Conservation (phyloP, 2,888 invertebrate genomes). For the Pachycephus smyrnensis region DNA sequence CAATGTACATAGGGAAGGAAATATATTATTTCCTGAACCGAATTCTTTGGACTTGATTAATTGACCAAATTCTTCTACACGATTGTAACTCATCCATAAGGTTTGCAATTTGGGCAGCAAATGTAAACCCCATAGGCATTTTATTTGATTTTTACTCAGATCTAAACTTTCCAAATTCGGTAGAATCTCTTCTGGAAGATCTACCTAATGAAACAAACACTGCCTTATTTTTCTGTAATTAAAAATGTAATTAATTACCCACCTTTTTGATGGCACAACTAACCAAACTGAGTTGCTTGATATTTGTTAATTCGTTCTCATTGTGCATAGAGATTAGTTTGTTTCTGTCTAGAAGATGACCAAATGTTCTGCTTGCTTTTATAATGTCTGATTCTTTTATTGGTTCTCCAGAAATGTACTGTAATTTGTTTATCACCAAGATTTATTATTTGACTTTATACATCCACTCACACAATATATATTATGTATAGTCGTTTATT, state of each 20-base stretch:
- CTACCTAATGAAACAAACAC: conserved; percentile 26
- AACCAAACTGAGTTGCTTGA: conserved; percentile 37
- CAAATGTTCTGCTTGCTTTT: conserved; percentile 30
- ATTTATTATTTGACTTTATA: not conserved
- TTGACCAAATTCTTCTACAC: conserved; percentile 27
- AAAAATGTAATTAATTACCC: conserved; percentile 7
- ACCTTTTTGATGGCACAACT: conserved; percentile 40
- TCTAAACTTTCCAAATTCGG: conserved; percentile 43
- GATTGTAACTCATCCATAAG: conserved; percentile 42
- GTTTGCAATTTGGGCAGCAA: conserved; percentile 35
- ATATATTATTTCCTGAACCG: conserved; percentile 9
- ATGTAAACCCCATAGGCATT: conserved; percentile 34
- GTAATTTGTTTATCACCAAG: conserved; percentile 1
- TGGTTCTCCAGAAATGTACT: conserved; percentile 34
- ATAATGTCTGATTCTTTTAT: conserved; percentile 26
- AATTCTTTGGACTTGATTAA: not conserved
- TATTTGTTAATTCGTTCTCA: conserved; percentile 23
- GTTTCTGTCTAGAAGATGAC: conserved; percentile 33
- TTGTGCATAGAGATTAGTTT: conserved; percentile 29
- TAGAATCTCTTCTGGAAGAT: conserved; percentile 32
- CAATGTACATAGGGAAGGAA: conserved; percentile 35
- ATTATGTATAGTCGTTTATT: not conserved
- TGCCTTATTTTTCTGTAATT: not conserved
- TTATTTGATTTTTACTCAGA: conserved; percentile 41
- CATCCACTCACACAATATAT: not conserved